Evolutionary conservation across 2,797 vertebrate species (phyloP).

Genomic region (Sebastes variabilis): DNA sequence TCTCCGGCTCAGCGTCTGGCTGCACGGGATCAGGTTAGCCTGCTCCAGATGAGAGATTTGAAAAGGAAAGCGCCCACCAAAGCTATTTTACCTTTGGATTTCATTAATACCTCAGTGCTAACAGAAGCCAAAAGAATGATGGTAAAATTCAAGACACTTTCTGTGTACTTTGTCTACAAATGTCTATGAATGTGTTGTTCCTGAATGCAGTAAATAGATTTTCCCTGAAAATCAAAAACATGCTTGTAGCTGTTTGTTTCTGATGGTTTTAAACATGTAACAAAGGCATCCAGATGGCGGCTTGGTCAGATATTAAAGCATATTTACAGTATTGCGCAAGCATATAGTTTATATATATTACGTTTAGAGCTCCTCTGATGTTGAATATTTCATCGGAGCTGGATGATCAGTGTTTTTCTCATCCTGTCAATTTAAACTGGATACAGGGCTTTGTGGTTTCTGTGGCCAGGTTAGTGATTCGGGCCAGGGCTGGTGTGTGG

Average conservation of each 20-base stretch:
- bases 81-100: slow-evolving; percentile 65
- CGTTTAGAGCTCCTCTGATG: slow-evolving; percentile 41
- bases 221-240: slow-evolving; percentile 27
- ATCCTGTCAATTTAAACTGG: slow-evolving; percentile 60
- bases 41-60: slow-evolving; percentile 79
- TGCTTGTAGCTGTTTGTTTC: slow-evolving; percentile 21
- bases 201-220: neutral
- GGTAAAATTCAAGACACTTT: slow-evolving; percentile 17
- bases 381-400: slow-evolving; percentile 70
- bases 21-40: slow-evolving; percentile 80
- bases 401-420: slow-evolving; percentile 51
- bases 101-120: slow-evolving; percentile 45
- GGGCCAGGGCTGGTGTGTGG: slow-evolving; percentile 38
- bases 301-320: slow-evolving; percentile 34
- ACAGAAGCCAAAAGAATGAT: slow-evolving; percentile 6
- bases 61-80: slow-evolving; percentile 67
- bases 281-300: slow-evolving; percentile 20
- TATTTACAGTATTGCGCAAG: slow-evolving; percentile 33
- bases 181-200: neutral
- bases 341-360: slow-evolving; percentile 28
- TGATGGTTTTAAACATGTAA: slow-evolving; percentile 11
- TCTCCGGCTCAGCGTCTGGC: slow-evolving; percentile 77
- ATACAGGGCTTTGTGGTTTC: slow-evolving; percentile 65
- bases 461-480: slow-evolving; percentile 61
- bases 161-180: neutral